Conservation (phyloP, 2,113 vertebrate genomes). For the Taxidea taxus region DNA sequence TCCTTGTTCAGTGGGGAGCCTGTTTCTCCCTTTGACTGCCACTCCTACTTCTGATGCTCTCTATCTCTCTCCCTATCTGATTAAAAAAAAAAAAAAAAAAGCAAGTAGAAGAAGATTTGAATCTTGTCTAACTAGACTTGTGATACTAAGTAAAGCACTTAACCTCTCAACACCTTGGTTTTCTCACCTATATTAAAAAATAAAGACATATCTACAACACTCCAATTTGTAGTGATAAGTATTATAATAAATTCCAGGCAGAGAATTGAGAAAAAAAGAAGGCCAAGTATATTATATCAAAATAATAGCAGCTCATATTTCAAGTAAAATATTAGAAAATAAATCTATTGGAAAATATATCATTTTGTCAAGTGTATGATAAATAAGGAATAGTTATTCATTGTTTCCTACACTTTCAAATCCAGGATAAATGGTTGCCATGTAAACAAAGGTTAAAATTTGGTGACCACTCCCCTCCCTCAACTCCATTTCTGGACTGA, state of each 20-base stretch:
- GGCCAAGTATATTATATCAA: neutral
- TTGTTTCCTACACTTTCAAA: neutral
- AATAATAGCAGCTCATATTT: neutral
- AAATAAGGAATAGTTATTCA: neutral
- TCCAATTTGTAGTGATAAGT: neutral
- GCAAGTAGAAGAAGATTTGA: neutral
- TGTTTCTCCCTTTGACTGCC: too few relatives aligned
- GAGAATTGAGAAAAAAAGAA: neutral
- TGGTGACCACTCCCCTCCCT: neutral
- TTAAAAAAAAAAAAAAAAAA: too few relatives aligned
- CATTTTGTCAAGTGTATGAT: neutral
- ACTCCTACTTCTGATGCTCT: too few relatives aligned
- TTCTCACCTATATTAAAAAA: neutral
- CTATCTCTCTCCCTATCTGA: too few relatives aligned
- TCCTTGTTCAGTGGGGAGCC: too few relatives aligned
- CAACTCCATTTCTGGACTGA: neutral
- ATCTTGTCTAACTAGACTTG: neutral
- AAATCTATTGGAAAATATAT: neutral
- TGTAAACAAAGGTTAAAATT: neutral
- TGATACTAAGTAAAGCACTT: neutral
- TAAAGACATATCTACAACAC: neutral
- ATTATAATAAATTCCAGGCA: neutral
- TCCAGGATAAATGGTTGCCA: neutral
- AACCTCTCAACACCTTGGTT: neutral
- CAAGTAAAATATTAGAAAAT: constrained; percentile 4